These are phyloP conservation scores for Leptinotarsa rubiginosa DNA, from an alignment of 2,888 invertebrate genomes.

Conservation along the genomic window DNA sequence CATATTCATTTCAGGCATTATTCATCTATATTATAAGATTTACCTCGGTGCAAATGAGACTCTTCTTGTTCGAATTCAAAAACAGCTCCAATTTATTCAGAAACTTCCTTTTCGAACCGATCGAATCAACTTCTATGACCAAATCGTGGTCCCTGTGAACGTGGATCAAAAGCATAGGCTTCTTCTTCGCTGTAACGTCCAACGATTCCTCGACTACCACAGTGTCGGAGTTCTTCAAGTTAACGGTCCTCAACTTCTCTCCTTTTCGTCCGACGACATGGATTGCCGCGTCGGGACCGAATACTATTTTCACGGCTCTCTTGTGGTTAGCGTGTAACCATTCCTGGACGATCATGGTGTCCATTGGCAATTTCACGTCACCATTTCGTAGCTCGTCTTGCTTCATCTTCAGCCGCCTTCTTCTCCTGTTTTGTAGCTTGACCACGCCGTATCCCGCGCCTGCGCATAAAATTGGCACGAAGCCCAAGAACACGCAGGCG, in stretches of 20 bases:
- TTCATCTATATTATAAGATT: constrained; percentile 43
- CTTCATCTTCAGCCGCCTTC: constrained; percentile 83
- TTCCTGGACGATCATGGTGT: constrained; percentile 93
- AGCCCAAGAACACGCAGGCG: constrained; percentile 89
- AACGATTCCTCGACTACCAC: constrained; percentile 92
- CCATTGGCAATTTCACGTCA: constrained; percentile 77
- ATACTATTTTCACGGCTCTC: constrained; percentile 87
- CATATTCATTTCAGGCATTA: too few species aligned
- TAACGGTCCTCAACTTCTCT: constrained; percentile 87
- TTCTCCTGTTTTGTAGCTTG: constrained; percentile 87
- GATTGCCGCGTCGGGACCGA: constrained; percentile 88
- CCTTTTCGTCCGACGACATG: constrained; percentile 92
- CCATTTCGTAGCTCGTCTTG: constrained; percentile 75
- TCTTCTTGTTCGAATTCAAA: constrained; percentile 84
- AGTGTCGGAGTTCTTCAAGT: constrained; percentile 80
- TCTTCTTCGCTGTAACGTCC: constrained; percentile 78
- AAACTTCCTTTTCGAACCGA: constrained; percentile 85
- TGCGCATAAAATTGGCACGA: constrained; percentile 92
- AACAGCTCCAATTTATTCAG: constrained; percentile 89
- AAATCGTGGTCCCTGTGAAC: constrained; percentile 92
- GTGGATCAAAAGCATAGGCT: constrained; percentile 84
- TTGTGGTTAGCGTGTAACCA: constrained; percentile 95
- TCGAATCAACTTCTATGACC: constrained; percentile 89
- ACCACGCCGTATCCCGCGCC: constrained; percentile 94
- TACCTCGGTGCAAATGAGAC: constrained; percentile 79